These are phyloP conservation scores for Pseudococcus viburni DNA, from an alignment of 2,888 invertebrate genomes.

Conservation along the genomic window DNA sequence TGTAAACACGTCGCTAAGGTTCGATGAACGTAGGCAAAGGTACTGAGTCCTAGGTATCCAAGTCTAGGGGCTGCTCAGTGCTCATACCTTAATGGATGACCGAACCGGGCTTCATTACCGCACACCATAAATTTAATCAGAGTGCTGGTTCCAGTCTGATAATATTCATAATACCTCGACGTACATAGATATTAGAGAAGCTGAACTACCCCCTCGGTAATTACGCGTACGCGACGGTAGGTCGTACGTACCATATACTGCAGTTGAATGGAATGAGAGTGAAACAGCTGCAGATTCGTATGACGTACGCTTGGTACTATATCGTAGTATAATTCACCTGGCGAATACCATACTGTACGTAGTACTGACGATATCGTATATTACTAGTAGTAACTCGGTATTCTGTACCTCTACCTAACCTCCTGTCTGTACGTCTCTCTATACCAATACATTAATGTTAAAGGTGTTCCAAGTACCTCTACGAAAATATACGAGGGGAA, in stretches of 20 bases:
- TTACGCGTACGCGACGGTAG: slow-evolving; percentile 9
- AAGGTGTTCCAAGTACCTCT: slow-evolving; percentile 7
- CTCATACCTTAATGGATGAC: background rate
- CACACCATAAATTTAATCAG: slow-evolving; percentile 63
- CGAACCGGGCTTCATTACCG: slow-evolving; percentile 23
- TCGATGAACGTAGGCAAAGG: background rate
- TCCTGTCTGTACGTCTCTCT: background rate
- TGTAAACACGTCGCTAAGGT: slow-evolving; percentile 58
- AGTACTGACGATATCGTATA: background rate
- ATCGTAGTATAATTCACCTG: slow-evolving; percentile 23
- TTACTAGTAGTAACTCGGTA: background rate
- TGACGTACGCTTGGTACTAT: background rate
- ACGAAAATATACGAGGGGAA: background rate
- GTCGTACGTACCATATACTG: background rate
- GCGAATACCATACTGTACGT: slow-evolving; percentile 18
- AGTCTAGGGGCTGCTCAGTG: background rate
- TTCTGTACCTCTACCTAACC: background rate
- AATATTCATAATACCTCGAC: slow-evolving; percentile 18
- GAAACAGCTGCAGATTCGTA: slow-evolving; percentile 23
- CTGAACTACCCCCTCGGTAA: slow-evolving; percentile 30
- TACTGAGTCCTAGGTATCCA: background rate
- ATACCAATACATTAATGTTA: background rate
- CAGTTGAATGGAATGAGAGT: slow-evolving; percentile 15
- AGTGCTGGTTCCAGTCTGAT: slow-evolving; percentile 61
- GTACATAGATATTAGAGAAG: background rate